These are phyloP conservation scores for Drosophila athabasca DNA, from an alignment of 1,140 invertebrate species.

Conservation along the genomic window DNA sequence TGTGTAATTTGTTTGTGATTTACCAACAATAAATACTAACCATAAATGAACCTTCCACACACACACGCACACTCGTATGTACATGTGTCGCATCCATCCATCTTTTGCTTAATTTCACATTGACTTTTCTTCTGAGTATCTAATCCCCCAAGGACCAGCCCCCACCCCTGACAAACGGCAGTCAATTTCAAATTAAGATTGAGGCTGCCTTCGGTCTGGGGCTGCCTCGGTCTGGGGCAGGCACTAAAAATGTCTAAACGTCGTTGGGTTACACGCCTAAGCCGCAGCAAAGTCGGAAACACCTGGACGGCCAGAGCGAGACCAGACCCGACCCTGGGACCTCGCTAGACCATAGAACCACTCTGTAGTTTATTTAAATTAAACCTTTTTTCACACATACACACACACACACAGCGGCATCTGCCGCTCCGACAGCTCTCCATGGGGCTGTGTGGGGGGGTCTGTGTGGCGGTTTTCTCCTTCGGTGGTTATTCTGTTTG, in stretches of 20 bases:
- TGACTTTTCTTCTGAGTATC: constrained; percentile 11
- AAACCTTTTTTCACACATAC: constrained; percentile 60
- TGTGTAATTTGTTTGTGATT: too few relatives aligned
- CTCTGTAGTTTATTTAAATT: constrained; percentile 76
- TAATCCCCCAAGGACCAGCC: constrained; percentile 18
- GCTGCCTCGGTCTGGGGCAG: background rate
- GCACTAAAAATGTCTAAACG: constrained; percentile 59
- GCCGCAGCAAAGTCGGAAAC: constrained; percentile 37
- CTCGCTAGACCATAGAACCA: constrained; percentile 32
- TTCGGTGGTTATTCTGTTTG: constrained; percentile 11
- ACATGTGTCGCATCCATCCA: background rate
- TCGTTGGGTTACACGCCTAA: constrained; percentile 54
- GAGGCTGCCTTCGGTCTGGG: too few relatives aligned
- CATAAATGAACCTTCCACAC: too few relatives aligned
- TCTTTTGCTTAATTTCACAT: constrained; percentile 4
- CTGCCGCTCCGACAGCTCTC: background rate
- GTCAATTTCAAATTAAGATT: constrained; percentile 31
- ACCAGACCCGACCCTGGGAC: background rate
- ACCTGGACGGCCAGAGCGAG: constrained; percentile 23
- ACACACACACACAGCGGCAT: constrained; percentile 13
- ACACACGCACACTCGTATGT: too few relatives aligned
- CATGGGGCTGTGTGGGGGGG: background rate
- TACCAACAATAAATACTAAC: too few relatives aligned
- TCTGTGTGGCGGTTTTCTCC: constrained; percentile 6
- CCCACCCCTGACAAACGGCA: background rate